Conservation (phyloP, 2,888 invertebrate species). For the Hylaea fasciaria region DNA sequence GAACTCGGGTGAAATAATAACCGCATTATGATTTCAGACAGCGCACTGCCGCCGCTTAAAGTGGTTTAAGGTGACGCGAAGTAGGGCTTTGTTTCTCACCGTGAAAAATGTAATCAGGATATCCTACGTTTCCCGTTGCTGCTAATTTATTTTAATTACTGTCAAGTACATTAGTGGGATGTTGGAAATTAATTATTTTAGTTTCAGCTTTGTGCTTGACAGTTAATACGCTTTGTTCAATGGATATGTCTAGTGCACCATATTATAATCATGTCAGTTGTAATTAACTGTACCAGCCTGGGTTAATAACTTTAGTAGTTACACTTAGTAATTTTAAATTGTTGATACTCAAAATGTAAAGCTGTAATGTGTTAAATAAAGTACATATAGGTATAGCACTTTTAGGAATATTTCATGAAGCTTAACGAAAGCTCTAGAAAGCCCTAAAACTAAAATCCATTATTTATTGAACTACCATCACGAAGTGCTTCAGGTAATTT, state of each 20-base stretch:
- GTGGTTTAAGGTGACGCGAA: slow-evolving; percentile 75
- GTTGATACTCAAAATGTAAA: too few species aligned
- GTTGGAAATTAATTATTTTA: slow-evolving; percentile 14
- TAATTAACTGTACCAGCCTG: background rate
- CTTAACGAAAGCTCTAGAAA: too few species aligned
- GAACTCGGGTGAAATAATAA: slow-evolving; percentile 78
- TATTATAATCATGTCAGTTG: background rate
- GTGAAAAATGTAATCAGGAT: slow-evolving; percentile 66
- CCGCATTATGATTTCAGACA: slow-evolving; percentile 80
- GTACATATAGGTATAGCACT: too few species aligned
- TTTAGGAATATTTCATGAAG: too few species aligned
- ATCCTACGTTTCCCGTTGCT: slow-evolving; percentile 56
- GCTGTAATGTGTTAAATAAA: too few species aligned
- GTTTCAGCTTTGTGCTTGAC: slow-evolving; percentile 8
- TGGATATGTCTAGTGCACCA: slow-evolving; percentile 12
- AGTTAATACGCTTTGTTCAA: slow-evolving; percentile 12
- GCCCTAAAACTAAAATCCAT: background rate
- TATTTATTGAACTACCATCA: background rate
- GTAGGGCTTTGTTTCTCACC: slow-evolving; percentile 59
- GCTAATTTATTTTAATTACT: slow-evolving; percentile 51
- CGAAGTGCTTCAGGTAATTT: slow-evolving; percentile 2
- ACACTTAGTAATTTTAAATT: too few species aligned
- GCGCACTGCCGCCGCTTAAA: slow-evolving; percentile 71
- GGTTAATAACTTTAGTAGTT: too few species aligned
- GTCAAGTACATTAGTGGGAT: slow-evolving; percentile 27